Conservation (phyloP, 2,113 vertebrate genomes). For the Pelecanoides urinatrix region DNA sequence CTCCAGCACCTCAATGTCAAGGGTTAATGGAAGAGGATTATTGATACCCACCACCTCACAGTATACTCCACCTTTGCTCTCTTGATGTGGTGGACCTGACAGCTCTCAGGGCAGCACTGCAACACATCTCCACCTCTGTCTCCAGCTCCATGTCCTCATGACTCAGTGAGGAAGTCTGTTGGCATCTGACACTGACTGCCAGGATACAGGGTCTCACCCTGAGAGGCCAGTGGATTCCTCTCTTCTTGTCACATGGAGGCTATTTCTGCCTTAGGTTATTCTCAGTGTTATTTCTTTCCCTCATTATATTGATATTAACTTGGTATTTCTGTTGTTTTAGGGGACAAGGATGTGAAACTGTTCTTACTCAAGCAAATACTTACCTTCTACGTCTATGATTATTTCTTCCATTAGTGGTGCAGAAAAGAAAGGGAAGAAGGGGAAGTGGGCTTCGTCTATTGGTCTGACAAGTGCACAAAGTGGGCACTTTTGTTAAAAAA, state of each 20-base stretch:
- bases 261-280: neutral
- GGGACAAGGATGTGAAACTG: neutral
- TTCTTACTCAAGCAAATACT: neutral
- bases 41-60: neutral
- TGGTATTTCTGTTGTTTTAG: neutral
- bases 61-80: neutral
- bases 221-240: neutral
- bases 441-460: neutral
- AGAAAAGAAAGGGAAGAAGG: neutral
- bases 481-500: neutral
- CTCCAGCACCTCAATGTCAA: too few species aligned
- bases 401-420: neutral
- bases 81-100: neutral
- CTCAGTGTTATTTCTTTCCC: neutral
- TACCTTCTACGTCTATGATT: neutral
- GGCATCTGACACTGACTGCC: neutral
- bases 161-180: rapidly evolving
- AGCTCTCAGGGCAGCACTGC: neutral
- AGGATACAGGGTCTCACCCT: neutral
- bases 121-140: neutral
- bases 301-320: neutral
- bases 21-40: neutral
- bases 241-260: neutral
- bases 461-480: neutral
- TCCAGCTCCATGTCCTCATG: neutral